These are phyloP conservation scores for Meloidogyne exigua DNA, from an alignment of 1,140 invertebrate genomes.

Conservation along the genomic window DNA sequence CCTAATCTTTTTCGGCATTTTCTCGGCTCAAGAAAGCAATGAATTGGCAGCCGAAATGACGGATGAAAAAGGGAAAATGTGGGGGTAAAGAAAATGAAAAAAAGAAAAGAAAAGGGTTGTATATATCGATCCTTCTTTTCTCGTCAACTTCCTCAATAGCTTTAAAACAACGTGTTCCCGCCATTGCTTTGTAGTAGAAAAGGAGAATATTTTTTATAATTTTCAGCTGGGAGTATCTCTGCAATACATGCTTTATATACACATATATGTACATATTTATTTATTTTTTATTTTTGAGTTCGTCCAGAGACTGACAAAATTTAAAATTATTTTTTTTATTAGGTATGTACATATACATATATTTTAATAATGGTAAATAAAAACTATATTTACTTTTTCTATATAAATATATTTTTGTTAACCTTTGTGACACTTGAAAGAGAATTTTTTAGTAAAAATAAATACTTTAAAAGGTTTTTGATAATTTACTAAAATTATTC, in stretches of 20 bases:
- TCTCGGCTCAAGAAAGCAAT: background rate
- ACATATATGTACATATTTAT: no score
- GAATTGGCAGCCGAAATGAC: background rate
- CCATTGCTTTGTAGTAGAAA: background rate
- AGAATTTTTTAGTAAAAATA: background rate
- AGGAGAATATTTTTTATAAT: background rate
- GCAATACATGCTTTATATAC: background rate
- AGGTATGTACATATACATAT: no score
- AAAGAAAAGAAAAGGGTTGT: background rate
- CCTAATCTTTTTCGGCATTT: background rate
- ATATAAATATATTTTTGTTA: no score
- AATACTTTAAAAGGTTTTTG: no score
- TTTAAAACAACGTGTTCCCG: background rate
- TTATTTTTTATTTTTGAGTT: background rate
- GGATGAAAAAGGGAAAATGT: background rate
- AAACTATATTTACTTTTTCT: no score
- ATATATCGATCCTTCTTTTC: background rate
- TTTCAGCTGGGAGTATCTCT: background rate
- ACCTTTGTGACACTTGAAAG: no score
- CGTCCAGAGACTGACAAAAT: background rate
- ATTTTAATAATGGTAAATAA: background rate
- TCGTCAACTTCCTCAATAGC: slow-evolving; percentile 3
- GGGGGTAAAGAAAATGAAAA: slow-evolving; percentile 3
- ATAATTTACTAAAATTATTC: no score
- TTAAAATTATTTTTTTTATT: background rate